Conservation (phyloP, 1,140 invertebrate genomes). For the Steinernema feltiae region DNA sequence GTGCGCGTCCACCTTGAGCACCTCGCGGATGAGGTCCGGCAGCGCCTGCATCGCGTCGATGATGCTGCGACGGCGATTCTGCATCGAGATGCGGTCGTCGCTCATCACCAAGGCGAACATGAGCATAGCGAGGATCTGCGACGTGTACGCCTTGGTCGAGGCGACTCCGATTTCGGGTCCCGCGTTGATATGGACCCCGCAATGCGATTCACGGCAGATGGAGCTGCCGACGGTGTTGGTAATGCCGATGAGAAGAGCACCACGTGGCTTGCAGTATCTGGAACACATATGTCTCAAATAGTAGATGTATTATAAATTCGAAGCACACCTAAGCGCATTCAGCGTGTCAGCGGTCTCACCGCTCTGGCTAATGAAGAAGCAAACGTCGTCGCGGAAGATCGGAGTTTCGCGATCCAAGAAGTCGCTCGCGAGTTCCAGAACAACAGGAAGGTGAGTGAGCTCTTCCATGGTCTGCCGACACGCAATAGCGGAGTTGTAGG, state of each 20-base stretch:
- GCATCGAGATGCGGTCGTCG: constrained; percentile 89
- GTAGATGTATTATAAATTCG: neutral
- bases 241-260: constrained; percentile 91
- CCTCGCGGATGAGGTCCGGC: constrained; percentile 66
- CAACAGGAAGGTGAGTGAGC: constrained; percentile 93
- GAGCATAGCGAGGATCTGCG: constrained; percentile 94
- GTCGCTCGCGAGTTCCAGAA: constrained; percentile 96
- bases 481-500: constrained; percentile 95
- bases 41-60: constrained; percentile 81
- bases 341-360: constrained; percentile 97
- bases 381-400: constrained; percentile 97
- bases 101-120: constrained; percentile 98
- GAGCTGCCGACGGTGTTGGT: constrained; percentile 99
- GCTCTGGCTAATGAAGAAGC: constrained; percentile 97
- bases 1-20: constrained; percentile 77
- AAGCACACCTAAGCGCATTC: constrained; percentile 68
- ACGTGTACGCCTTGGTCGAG: constrained; percentile 98
- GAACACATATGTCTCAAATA: neutral
- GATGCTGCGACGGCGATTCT: constrained; percentile 73
- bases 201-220: constrained; percentile 97
- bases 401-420: constrained; percentile 95
- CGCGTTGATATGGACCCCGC: constrained; percentile 97
- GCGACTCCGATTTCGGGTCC: constrained; percentile 99
- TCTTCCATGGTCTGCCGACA: constrained; percentile 94
- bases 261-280: constrained; percentile 85